Base-by-base conservation (phyloP, 2,888 invertebrate genomes). In the Spialia ferax region DNA sequence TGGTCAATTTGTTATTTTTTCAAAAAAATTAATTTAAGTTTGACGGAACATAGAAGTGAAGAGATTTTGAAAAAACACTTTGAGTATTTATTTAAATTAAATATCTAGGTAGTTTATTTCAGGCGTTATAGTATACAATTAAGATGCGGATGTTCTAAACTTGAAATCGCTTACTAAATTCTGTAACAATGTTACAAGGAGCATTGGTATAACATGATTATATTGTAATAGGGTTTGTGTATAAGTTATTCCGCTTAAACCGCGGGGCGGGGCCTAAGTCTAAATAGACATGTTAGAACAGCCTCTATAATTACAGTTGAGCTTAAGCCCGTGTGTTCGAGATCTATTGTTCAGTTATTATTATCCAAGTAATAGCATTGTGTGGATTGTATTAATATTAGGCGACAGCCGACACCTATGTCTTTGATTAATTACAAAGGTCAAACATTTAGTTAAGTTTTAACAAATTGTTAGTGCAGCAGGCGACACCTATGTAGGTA, bases 281-380 rank as follows among this genome's bases (percentile, higher is more conserved):
- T 42, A 52, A 62, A 57, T 64, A 64, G 56, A 64, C 56, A 57
- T 55, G 64, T 64, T 64, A 57, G 15, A 45, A 18, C 56, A 50
- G 57, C 48, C 56, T 35, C 63, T 48, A 26, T 56, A 64, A 64
- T 64, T 64, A 56, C 56, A 20, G 20, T 35, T 54, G 20, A 20
- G 29, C 42, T 56, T 56, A 56, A 64, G 56, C 32, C 22, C 38
- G 29, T 56, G 63, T 56, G 56, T 48, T 48, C 32, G 32, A 56
- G 29, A 64, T 32, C 48, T 64, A 64, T 56, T 64, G 63, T 48
- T 10, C 4, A 22, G 20, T 35, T 48, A 56, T 56, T 64, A 56
- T 64, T 56, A 56, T 64, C 48, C 45, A 55, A 54, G 63, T 63
- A 55, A 38, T 29, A 23, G 18, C 45, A 63, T 29, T 62, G 52